A percentile compares a stretch with the other conserved stretches of the same genome.
These are phyloP conservation scores for Lonchura striata DNA, from an alignment of 2,113 vertebrate genomes.

Conservation along the genomic window DNA sequence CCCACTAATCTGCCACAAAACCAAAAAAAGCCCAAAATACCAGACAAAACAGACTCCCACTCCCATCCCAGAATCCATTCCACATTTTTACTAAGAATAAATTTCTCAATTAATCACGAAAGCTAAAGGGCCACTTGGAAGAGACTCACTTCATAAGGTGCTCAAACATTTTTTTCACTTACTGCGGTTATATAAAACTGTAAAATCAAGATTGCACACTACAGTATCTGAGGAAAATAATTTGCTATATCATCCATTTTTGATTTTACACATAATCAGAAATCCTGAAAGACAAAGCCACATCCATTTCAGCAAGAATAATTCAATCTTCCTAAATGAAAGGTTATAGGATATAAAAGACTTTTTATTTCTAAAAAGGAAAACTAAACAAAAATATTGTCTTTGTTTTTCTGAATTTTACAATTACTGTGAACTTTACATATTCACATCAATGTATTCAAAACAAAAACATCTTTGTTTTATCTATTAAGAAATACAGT, in stretches of 20 bases:
- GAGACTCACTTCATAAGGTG: neutral
- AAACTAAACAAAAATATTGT: neutral
- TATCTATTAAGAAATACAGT: neutral
- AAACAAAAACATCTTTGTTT: neutral
- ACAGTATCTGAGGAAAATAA: conserved; percentile 36
- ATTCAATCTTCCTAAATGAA: neutral
- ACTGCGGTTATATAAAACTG: neutral
- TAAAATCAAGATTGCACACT: conserved; percentile 44
- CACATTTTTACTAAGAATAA: neutral
- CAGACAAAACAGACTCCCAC: neutral
- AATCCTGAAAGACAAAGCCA: neutral
- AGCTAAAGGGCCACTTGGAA: neutral
- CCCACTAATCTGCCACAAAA: neutral
- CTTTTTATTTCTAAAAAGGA: neutral
- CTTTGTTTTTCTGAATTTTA: neutral
- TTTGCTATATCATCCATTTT: neutral
- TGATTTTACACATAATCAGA: conserved; percentile 34
- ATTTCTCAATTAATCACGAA: neutral
- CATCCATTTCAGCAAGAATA: neutral
- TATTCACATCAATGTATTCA: neutral
- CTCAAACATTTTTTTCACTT: neutral
- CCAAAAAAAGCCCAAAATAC: rapidly evolving
- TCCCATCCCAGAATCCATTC: neutral
- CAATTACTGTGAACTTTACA: neutral
- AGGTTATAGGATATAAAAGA: neutral